phyloP scores from a whole-genome alignment of 2,797 vertebrate genomes.

The Acanthiza pusilla region DNA sequence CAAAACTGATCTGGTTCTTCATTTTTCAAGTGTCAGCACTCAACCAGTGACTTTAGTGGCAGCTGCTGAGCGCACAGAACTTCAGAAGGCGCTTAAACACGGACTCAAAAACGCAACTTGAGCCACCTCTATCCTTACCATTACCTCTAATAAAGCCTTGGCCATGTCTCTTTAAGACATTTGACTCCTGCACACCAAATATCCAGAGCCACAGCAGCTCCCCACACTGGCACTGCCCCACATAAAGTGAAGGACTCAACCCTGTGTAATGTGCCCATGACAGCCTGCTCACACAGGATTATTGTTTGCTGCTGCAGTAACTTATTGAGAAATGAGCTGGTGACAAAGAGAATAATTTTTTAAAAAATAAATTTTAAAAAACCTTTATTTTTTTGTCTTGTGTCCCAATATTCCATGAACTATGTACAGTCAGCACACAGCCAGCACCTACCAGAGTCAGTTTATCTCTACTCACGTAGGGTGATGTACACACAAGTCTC shows the following conservation, averaged over 20 bases:
- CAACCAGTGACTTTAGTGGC: not conserved
- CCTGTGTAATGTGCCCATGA: fast-evolving
- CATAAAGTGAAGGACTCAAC: not conserved
- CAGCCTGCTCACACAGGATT: not conserved
- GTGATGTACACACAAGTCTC: not conserved
- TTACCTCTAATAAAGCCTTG: not conserved
- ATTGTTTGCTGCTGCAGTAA: not conserved
- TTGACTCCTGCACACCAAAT: conserved; percentile 25
- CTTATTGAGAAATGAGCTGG: not conserved
- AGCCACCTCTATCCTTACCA: not conserved
- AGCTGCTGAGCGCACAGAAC: not conserved
- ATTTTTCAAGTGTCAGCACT: not conserved
- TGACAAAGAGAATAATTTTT: not conserved
- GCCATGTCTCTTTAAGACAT: not conserved
- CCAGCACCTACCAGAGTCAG: not conserved
- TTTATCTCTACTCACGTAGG: not conserved
- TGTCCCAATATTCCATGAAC: not conserved
- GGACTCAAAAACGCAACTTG: not conserved
- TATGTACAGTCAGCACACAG: not conserved
- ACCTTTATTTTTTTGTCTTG: not conserved
- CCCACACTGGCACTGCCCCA: not conserved
- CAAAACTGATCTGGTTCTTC: not conserved
- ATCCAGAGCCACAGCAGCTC: not conserved
- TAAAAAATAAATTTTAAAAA: not conserved
- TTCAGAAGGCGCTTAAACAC: not conserved